Evolutionary conservation across 2,797 vertebrate genomes (phyloP), one percentile per base, ranked within the genome.

Genomic region (Paramormyrops hopkinsi): DNA sequence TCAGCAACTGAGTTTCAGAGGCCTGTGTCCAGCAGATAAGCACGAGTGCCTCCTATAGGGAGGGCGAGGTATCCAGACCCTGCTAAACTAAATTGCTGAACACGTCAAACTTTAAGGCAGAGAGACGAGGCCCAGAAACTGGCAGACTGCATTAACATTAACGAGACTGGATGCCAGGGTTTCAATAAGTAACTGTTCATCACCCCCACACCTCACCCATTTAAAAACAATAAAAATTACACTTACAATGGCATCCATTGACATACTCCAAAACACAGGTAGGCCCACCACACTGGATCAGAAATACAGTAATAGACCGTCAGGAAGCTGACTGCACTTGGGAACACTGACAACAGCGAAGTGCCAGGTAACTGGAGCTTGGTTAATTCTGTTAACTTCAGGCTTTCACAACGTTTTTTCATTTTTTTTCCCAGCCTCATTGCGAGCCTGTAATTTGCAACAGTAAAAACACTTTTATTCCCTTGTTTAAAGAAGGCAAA

Each of bases 401-500:
- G 76, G 76, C 76, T 82, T 82, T 82, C 76, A 82, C 76, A 82
- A 82, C 41, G 7, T 44, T 46, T 82, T 76, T 46, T 19, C 2
- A 2, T 46, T 79, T 76, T 76, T 37, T 33, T 6, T 0, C 37
- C 76, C 76, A 82, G 37, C 41, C 76, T 82, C 76, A 82, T 33
- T 46, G 76, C 19, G 73, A 79, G 37, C 33, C 73, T 79, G 76
- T 46, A 82, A 82, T 82, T 82, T 46, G 41, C 76, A 82, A 82
- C 76, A 82, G 76, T 82, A 82, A 82, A 82, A 82, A 82, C 76
- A 46, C 19, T 82, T 82, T 82, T 82, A 82, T 82, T 82, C 76
- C 76, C 76, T 82, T 82, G 76, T 82, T 82, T 82, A 82, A 82
- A 79, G 73, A n/a, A n/a, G 76, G 76, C 76, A 82, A 82, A 46